Base-by-base conservation (phyloP, 92 coral and sea anemone genomes). In the Umimayanthus kanabou region DNA sequence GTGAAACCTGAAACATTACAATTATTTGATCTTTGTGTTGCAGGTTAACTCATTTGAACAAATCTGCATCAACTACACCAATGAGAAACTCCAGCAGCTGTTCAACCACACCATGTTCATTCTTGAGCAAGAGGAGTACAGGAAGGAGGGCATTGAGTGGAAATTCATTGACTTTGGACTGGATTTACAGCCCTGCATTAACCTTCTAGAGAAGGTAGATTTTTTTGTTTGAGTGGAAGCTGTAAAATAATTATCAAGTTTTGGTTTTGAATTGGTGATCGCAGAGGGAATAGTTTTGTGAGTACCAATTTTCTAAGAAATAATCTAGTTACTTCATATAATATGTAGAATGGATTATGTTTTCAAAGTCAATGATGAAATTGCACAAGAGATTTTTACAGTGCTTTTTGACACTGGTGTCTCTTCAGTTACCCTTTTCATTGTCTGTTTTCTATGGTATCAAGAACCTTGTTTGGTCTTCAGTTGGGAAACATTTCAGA, bases 111-210 rank as follows among this genome's bases (percentile, higher is more conserved):
- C 99, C 84, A 97, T 97, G 99, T 97, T 97, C 86, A 92, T 97
- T 85, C 90, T 97, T 86, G 99, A 97, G 72, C 99, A 96, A 96
- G 99, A 96, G 86, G 99, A 96, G 85, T 96, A 96, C 92, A 92
- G 99, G 77, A 97, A 95, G 69, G 99, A 97, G 80, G 99, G 99
- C 28, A 97, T 97, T 86, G 99, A 97, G 88, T 97, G 99, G 99
- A 97, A 97, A 76, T 97, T 97, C 89, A 97, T 97, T 86, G 99
- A 97, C 96, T 97, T 97, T 97, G 99, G 99, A 84, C 85, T 97
- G 91, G 99, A 97, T 87, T 90, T 97, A 87, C 99, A 97, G 89
- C 99, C 99, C 4, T 97, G 99, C 81, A 97, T 97, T 87, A 95
- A 97, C 73, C 88, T 97, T 71, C 87, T 97, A 13, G 98, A 97